phyloP scores from a whole-genome alignment of 2,113 vertebrate genomes.

The Actenoides hombroni region DNA sequence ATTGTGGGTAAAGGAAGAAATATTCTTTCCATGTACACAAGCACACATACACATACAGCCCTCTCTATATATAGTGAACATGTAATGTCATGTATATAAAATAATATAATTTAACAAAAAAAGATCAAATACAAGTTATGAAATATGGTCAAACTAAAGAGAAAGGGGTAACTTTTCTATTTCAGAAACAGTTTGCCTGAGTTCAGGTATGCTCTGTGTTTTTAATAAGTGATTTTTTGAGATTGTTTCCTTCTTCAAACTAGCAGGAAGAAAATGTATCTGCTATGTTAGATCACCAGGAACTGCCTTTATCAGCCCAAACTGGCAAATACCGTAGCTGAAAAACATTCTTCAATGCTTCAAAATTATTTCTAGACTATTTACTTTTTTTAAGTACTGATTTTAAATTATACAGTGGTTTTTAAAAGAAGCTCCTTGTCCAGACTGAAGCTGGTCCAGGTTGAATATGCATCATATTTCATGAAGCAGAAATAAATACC shows the following conservation, averaged over 20 bases:
- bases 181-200: not conserved
- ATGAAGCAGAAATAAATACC: not conserved
- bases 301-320: not conserved
- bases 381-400: not conserved
- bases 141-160: not conserved
- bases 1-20: not conserved
- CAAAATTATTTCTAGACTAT: not conserved
- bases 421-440: constrained; percentile 13
- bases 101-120: not conserved
- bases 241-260: not conserved
- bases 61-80: not conserved
- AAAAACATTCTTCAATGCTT: not conserved
- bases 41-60: not conserved
- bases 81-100: not conserved
- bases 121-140: not conserved
- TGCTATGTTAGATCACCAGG: not conserved
- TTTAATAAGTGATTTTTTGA: not conserved
- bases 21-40: not conserved
- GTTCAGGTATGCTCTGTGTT: not conserved
- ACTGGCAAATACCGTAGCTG: not conserved
- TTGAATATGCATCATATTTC: not conserved
- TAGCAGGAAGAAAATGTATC: not conserved
- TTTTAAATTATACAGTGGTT: constrained; percentile 1
- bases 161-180: not conserved
- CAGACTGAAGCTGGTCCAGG: not conserved